These are phyloP conservation scores for Alethe diademata DNA, from an alignment of 2,113 vertebrate species.

Conservation along the genomic window DNA sequence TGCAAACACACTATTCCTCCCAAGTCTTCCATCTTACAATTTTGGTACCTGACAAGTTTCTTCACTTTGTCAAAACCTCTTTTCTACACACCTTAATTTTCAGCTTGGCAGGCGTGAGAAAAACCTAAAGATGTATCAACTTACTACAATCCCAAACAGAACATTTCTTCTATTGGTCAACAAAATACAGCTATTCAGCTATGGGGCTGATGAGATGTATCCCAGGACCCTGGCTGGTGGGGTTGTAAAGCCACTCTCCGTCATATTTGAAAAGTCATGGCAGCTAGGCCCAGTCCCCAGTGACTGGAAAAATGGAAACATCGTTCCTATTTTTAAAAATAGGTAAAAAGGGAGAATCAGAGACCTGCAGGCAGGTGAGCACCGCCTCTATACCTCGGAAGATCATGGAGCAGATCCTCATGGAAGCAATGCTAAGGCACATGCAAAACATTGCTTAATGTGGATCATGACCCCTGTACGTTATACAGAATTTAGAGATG, in stretches of 20 bases:
- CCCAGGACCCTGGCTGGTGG: not conserved
- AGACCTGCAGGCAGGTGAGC: not conserved
- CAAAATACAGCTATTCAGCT: not conserved
- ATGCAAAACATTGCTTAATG: not conserved
- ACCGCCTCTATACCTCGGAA: not conserved
- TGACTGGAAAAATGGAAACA: not conserved
- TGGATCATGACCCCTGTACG: not conserved
- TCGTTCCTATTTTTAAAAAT: not conserved
- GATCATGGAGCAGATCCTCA: not conserved
- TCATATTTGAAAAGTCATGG: not conserved
- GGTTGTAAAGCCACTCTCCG: not conserved
- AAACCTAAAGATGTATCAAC: not conserved
- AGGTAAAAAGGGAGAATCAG: not conserved
- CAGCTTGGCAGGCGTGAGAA: not conserved
- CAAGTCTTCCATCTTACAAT: not conserved
- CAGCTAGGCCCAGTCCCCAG: not conserved
- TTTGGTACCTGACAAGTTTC: not conserved
- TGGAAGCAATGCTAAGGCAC: not conserved
- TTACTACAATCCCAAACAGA: not conserved
- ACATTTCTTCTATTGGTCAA: not conserved
- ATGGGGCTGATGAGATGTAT: not conserved
- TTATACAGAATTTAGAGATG: not conserved
- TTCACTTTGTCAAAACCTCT: not conserved
- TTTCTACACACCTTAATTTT: not conserved
- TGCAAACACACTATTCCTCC: not conserved